Conservation (phyloP, 2,888 invertebrate genomes). For the Luperina nickerlii region DNA sequence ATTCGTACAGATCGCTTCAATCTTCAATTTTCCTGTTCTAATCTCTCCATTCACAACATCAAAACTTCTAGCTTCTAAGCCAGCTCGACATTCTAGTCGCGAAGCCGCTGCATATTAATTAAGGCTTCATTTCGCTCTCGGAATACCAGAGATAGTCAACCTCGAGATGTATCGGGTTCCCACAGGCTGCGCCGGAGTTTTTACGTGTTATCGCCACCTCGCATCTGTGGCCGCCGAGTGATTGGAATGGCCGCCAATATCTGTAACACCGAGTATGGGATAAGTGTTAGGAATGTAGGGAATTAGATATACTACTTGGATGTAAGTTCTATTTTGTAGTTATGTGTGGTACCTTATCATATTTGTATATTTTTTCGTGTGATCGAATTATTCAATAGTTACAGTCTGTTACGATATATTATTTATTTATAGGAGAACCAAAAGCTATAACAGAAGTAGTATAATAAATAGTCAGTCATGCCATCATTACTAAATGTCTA, state of each 20-base stretch:
- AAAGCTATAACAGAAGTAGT: no score
- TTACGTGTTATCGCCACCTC: conserved; percentile 63
- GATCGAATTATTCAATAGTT: neutral
- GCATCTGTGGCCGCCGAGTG: conserved; percentile 68
- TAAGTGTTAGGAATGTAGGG: conserved; percentile 43
- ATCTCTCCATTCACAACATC: conserved; percentile 38
- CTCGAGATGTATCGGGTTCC: conserved; percentile 64
- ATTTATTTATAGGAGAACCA: no score
- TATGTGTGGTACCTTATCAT: neutral
- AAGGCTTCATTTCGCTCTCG: conserved; percentile 65
- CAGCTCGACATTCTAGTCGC: conserved; percentile 35
- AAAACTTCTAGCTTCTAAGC: conserved; percentile 14
- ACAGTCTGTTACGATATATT: neutral
- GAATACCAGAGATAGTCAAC: conserved; percentile 64
- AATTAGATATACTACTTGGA: conserved; percentile 12
- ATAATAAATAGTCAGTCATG: neutral
- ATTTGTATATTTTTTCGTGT: neutral
- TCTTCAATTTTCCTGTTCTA: conserved; percentile 1
- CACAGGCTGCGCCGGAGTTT: conserved; percentile 62
- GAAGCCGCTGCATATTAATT: conserved; percentile 64
- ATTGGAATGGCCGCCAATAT: conserved; percentile 68
- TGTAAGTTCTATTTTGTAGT: conserved; percentile 12
- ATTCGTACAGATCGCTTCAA: neutral
- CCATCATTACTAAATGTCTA: neutral
- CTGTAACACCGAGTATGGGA: conserved; percentile 55